Evolutionary conservation across 2,113 vertebrate species (phyloP).

Genomic region (Oxyura jamaicensis): DNA sequence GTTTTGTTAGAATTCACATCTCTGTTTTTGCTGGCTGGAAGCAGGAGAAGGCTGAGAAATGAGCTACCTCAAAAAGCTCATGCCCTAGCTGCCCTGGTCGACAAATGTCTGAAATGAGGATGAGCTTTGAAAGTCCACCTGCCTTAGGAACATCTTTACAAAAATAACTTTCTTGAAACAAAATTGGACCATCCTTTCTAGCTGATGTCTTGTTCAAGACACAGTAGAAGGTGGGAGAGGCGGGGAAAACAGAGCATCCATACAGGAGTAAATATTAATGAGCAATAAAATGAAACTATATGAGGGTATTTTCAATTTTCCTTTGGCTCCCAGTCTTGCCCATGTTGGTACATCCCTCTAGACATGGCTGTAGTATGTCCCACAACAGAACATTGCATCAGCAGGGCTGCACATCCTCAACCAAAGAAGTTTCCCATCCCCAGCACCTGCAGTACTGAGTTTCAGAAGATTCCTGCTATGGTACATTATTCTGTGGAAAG

Average conservation of each 20-base stretch:
- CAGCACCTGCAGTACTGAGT: not conserved
- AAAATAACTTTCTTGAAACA: not conserved
- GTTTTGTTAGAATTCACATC: not conserved
- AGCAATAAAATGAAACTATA: not conserved
- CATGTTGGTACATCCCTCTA: rapidly evolving
- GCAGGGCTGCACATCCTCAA: rapidly evolving
- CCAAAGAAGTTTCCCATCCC: not conserved
- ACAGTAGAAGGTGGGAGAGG: not conserved
- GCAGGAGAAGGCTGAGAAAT: not conserved
- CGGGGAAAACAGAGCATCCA: not conserved
- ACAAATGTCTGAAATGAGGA: not conserved
- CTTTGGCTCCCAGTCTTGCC: not conserved
- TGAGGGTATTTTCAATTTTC: not conserved
- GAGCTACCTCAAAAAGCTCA: not conserved
- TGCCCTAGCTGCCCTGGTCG: not conserved
- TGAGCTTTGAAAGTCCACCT: not conserved
- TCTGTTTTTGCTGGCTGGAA: not conserved
- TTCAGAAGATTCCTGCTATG: not conserved
- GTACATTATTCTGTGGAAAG: not conserved
- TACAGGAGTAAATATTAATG: not conserved
- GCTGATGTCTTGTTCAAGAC: not conserved
- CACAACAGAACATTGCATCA: rapidly evolving
- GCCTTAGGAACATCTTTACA: not conserved
- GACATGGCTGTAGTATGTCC: rapidly evolving
- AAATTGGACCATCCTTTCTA: not conserved